Percentiles rank a stretch among this genome's conserved stretches.
Evolutionary conservation across 2,888 invertebrate genomes (phyloP).

Genomic region (Torymus tubicola): DNA sequence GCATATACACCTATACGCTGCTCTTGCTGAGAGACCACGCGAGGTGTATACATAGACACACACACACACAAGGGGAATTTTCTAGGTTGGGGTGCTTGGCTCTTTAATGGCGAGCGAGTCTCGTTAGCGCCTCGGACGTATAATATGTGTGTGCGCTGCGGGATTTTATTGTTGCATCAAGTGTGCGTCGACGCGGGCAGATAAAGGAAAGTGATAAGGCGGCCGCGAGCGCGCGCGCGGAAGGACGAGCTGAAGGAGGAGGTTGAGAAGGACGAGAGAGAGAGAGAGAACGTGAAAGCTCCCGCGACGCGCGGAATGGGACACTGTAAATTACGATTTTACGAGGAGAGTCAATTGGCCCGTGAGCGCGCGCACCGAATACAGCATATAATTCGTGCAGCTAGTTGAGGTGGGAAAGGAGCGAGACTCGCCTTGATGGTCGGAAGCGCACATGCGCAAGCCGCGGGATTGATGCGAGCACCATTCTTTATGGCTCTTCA

Average conservation of each 20-base stretch:
- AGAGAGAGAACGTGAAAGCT: neutral
- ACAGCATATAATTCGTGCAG: constrained; percentile 27
- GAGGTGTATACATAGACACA: constrained; percentile 2
- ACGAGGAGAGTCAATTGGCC: constrained; percentile 35
- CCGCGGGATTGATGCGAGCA: constrained; percentile 1
- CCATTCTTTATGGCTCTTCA: constrained; percentile 21
- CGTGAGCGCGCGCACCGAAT: constrained; percentile 5
- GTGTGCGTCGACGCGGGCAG: constrained; percentile 32
- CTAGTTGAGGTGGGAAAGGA: constrained; percentile 21
- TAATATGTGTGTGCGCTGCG: constrained; percentile 46
- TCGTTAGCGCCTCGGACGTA: constrained; percentile 59
- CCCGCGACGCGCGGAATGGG: constrained; percentile 28
- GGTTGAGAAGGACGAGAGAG: constrained; percentile 34
- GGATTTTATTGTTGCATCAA: constrained; percentile 53
- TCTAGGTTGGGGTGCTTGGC: constrained; percentile 52
- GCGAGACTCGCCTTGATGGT: neutral
- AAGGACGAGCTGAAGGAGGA: constrained; percentile 39
- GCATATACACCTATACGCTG: too few relatives aligned
- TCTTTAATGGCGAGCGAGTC: constrained; percentile 55
- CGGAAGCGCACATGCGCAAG: too few relatives aligned
- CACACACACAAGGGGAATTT: constrained; percentile 20
- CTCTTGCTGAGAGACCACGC: neutral
- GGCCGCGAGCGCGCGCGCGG: too few relatives aligned
- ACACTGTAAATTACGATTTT: constrained; percentile 47
- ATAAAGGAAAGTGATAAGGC: constrained; percentile 51